Evolutionary conservation across 2,113 vertebrate genomes (phyloP).

Genomic region (Numida meleagris): DNA sequence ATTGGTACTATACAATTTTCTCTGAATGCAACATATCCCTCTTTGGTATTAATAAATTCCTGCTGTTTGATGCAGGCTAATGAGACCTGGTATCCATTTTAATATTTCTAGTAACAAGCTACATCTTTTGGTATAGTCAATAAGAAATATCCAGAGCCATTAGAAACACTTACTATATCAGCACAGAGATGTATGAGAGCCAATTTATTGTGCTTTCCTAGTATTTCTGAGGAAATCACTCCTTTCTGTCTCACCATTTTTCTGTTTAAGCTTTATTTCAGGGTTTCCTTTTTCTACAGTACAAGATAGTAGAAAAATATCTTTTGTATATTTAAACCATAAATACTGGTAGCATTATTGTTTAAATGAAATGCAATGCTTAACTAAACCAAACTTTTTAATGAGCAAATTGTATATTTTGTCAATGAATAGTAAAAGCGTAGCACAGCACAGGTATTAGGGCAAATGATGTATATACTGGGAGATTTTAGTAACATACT

Average conservation of each 20-base stretch:
- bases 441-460: not conserved
- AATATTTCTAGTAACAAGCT: not conserved
- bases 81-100: not conserved
- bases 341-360: not conserved
- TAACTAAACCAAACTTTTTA: not conserved
- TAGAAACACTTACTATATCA: not conserved
- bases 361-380: not conserved
- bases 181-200: fast-evolving
- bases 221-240: not conserved
- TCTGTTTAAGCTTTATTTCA: not conserved
- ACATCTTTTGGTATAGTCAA: not conserved
- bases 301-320: not conserved
- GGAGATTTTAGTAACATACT: not conserved
- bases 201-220: not conserved
- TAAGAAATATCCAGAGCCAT: slow-evolving; percentile 19
- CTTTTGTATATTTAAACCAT: not conserved
- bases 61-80: not conserved
- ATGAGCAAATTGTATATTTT: not conserved
- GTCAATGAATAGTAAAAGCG: not conserved
- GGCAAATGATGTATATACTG: fast-evolving
- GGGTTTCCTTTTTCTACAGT: not conserved
- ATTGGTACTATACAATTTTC: not conserved
- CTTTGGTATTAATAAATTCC: not conserved
- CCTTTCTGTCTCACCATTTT: not conserved
- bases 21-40: not conserved